Percentiles rank a stretch among this genome's conserved stretches.
Conservation (phyloP, 2,113 vertebrate genomes). For the Dissostichus mawsoni region DNA sequence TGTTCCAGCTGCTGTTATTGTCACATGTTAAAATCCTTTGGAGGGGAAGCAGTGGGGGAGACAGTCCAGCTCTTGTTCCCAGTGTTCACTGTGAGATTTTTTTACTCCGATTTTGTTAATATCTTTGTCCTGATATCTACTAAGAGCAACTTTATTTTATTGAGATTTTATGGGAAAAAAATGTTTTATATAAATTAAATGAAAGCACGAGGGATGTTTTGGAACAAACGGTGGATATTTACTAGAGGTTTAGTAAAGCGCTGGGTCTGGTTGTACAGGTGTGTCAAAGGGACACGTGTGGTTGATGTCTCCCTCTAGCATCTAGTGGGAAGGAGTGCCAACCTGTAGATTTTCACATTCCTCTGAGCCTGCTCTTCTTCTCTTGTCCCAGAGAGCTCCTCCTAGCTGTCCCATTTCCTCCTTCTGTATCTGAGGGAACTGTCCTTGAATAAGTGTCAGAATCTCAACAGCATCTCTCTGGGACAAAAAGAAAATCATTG, state of each 20-base stretch:
- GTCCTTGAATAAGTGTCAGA: slow-evolving; percentile 30
- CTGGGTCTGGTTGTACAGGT: slow-evolving; percentile 37
- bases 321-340: slow-evolving; percentile 51
- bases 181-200: slow-evolving; percentile 75
- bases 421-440: slow-evolving; percentile 30
- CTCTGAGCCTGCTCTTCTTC: slow-evolving; percentile 43
- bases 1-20: slow-evolving; percentile 74
- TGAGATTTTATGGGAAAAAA: slow-evolving; percentile 77
- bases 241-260: slow-evolving; percentile 37
- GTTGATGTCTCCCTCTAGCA: slow-evolving; percentile 54
- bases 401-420: slow-evolving; percentile 24
- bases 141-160: slow-evolving; percentile 82
- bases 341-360: slow-evolving; percentile 38
- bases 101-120: slow-evolving; percentile 72
- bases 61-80: slow-evolving; percentile 66
- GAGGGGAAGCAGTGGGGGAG: slow-evolving; percentile 24
- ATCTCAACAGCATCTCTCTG: slow-evolving; percentile 63
- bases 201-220: slow-evolving; percentile 64
- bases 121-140: slow-evolving; percentile 75
- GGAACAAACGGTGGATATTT: slow-evolving; percentile 65
- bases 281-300: slow-evolving; percentile 42
- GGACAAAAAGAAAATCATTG: slow-evolving; percentile 17
- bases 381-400: slow-evolving; percentile 48
- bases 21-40: slow-evolving; percentile 47
- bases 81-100: slow-evolving; percentile 80